Percentiles rank a stretch among this genome's conserved stretches.
These are phyloP conservation scores for Silurus glanis DNA, from an alignment of 2,113 vertebrate genomes.

Conservation along the genomic window DNA sequence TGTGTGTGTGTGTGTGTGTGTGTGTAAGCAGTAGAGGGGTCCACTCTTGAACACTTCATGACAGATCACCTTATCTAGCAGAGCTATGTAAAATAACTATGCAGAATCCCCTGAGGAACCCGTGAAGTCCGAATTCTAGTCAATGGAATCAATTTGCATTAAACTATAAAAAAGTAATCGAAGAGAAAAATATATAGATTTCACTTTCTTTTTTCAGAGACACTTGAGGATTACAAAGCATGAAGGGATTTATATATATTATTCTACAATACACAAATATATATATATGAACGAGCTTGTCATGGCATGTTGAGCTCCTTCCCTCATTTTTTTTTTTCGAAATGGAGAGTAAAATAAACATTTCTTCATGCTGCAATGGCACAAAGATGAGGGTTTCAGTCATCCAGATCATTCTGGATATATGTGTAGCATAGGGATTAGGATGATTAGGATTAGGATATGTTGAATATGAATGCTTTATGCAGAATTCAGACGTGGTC, in stretches of 20 bases:
- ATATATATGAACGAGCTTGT: too few species aligned
- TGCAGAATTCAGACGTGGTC: neutral
- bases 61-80: conserved; percentile 16
- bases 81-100: neutral
- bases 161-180: neutral
- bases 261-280: too few species aligned
- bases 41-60: neutral
- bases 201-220: neutral
- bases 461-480: neutral
- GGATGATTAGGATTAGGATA: neutral
- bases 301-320: neutral
- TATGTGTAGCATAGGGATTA: neutral
- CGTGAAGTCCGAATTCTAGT: neutral
- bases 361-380: neutral
- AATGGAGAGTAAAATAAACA: neutral
- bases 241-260: neutral
- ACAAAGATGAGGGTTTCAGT: neutral
- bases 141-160: conserved; percentile 12
- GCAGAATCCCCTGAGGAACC: neutral
- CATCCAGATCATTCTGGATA: neutral
- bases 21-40: neutral
- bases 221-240: neutral
- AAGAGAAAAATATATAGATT: neutral
- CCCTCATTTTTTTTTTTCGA: neutral
- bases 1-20: conserved; percentile 22